Evolutionary conservation across 1,140 invertebrate genomes (phyloP).

Genomic region (Berghia stephanieae): DNA sequence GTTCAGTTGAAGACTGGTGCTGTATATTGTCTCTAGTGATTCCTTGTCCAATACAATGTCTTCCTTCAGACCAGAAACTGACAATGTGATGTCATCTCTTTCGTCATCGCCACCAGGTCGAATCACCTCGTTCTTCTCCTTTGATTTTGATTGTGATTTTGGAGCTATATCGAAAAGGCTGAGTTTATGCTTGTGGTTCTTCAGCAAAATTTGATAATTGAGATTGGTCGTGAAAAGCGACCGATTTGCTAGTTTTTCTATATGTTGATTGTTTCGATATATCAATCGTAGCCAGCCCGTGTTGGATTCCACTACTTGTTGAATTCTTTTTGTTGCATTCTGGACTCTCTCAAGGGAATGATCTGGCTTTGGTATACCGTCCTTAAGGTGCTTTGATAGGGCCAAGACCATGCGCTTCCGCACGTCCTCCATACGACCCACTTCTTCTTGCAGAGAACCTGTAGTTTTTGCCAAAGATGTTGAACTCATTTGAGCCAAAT

Average conservation of each 20-base stretch:
- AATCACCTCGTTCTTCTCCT: too few relatives aligned
- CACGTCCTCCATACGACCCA: conserved; percentile 38
- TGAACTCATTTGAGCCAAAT: conserved; percentile 43
- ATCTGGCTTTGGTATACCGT: background rate
- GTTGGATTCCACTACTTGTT: conserved; percentile 45
- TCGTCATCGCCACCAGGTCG: too few relatives aligned
- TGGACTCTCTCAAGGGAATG: background rate
- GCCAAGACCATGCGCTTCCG: conserved; percentile 20
- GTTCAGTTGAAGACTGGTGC: conserved; percentile 37
- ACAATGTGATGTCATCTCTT: too few relatives aligned
- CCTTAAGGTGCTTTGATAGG: background rate
- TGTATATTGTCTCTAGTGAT: conserved; percentile 37
- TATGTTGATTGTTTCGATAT: conserved; percentile 43
- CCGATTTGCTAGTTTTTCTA: conserved; percentile 42
- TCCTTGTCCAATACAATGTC: conserved; percentile 1
- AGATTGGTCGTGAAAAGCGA: conserved; percentile 35
- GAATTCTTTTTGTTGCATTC: too few relatives aligned
- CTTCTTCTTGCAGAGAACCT: conserved; percentile 42
- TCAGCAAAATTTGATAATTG: too few relatives aligned
- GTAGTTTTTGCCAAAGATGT: conserved; percentile 36
- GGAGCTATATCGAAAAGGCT: too few relatives aligned
- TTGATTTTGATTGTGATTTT: too few relatives aligned
- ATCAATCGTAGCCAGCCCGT: conserved; percentile 52
- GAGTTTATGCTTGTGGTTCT: too few relatives aligned
- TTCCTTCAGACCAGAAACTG: too few relatives aligned